Evolutionary conservation across 2,113 vertebrate genomes (phyloP), one percentile per base, ranked within the genome.

Genomic region (Pterophyllum scalare): DNA sequence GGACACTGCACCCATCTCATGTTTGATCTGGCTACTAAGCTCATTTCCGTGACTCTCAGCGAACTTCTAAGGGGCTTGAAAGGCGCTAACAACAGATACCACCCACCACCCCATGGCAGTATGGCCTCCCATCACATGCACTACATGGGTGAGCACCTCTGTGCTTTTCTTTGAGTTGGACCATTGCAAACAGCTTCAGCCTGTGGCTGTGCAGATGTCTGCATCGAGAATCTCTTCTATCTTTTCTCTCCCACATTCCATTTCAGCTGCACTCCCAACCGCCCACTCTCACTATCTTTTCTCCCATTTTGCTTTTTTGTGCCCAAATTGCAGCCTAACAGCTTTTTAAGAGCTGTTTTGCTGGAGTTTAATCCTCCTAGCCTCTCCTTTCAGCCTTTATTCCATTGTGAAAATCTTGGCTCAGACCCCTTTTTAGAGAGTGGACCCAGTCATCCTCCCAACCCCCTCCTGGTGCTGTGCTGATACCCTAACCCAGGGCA

Each of bases 321-420:
- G 90, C 94, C 92, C 93, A 95, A 95, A 96, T 96, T 95, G 94
- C 94, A 92, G 87, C 81, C 92, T 95, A 95, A 96, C 95, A 93
- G 95, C 91, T 94, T 96, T 96, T 95, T 92, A 95, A 95, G 92
- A 94, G 95, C 91, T 92, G 94, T 94, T 94, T 93, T 93, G 90
- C 93, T 58, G 54, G 91, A 91, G 90, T 95, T 92, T 96, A 95
- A 95, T 95, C 95, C 95, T 93, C 88, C 93, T 77, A 91, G 92
- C 90, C 88, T 94, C 85, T 81, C 83, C 87, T 94, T 93, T 92
- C 92, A 92, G 90, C 84, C 89, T 92, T 92, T 92, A 90, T 95
- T 92, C 94, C 82, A 94, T 94, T 95, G 92, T 95, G 88, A 90
- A 92, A 92, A 87, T 94, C 92, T 94, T 95, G 95, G 93, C 94